Evolutionary conservation across 2,797 vertebrate genomes (phyloP), one percentile per base, ranked within the genome.

Genomic region (Gallinago solitaria): DNA sequence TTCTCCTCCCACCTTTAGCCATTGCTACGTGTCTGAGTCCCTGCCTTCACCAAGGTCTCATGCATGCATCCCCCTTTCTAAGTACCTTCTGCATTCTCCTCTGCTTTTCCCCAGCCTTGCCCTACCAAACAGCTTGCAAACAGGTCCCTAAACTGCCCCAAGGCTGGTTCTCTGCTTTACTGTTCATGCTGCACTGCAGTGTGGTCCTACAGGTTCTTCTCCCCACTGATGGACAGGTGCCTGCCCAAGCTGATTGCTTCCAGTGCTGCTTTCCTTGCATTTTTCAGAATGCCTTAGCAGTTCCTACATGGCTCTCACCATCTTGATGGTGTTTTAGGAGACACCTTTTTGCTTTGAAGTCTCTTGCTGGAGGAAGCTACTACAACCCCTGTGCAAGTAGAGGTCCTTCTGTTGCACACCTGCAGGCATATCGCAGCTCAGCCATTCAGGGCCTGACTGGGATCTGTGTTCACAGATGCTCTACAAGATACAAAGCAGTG

Each of bases 221-320:
- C 19, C 11, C 1, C 0, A 19, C 18, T 5, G 2, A 18, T 13
- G 45, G 47, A 25, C 50, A 56, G 33, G 32, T 37, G 39, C n/a
- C 69, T 80, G 33, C 37, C 48, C 57, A 61, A 86, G 24, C 16
- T 6, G 1, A 65, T 87, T 88, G 51, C n/a, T 82, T 73, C 30
- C 33, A 85, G 21, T 6, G 54, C 14, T 80, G 24, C 21, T 27
- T 41, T 24, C 23, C 19, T 60, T 61, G 18, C 87, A 14, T 75
- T 95, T 80, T 74, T 18, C 28, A 67, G 56, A 24, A 6, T 74
- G 32, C 50, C 64, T 84, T 70, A 78, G 48, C 27, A 69, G 21
- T 53, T 83, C 54, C 45, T 4, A 9, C 0, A 0, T 59, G 30
- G 32, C 16, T 88, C 45, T 89, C 21, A 8, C 13, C 15, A 41